Evolutionary conservation across 2,888 invertebrate genomes (phyloP), one percentile per base, ranked within the genome.

Genomic region (Lasioglossum leucozonium): DNA sequence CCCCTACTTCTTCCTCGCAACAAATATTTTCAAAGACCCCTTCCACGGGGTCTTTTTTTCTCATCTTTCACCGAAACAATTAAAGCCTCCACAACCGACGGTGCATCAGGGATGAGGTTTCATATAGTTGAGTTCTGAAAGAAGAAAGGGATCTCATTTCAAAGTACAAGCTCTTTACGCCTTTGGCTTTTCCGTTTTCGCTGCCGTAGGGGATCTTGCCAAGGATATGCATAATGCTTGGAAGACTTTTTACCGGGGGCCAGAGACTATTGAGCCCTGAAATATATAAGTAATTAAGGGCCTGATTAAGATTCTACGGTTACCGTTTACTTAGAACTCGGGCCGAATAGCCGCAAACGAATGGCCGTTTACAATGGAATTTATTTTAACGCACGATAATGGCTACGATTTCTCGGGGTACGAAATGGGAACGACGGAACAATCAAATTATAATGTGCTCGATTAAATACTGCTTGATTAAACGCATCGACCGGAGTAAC

Each of bases 61-160:
- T 76, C 65, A 58, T 72, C 82, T 85, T 81, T 79, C 79, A 83
- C 84, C 55, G 88, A 90, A 92, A 93, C 93, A 92, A 93, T 93
- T 93, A 93, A 93, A 93, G 91, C 92, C 91, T 89, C 89, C 89
- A 88, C 90, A 86, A 85, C 81, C 81, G 77, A 40, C 76, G 83
- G 85, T 85, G 77, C 91, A 89, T 88, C 87, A 87, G 90, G 89
- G 84, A 89, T 85, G 89, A 77, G 84, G 89, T 91, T 91, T 92
- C 92, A 93, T 93, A 92, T 91, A 90, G 91, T 92, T 91, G 92
- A 92, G 91, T 92, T 93, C 93, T 88, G 89, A 91, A 91, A 88
- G 89, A 90, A 92, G 91, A 92, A 92, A 92, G 88, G 90, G 90
- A 92, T 92, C 92, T 93, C 93, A 88, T 91, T 92, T 93, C 92